phyloP scores from a whole-genome alignment of 2,888 invertebrate genomes.

The Patella depressa region DNA sequence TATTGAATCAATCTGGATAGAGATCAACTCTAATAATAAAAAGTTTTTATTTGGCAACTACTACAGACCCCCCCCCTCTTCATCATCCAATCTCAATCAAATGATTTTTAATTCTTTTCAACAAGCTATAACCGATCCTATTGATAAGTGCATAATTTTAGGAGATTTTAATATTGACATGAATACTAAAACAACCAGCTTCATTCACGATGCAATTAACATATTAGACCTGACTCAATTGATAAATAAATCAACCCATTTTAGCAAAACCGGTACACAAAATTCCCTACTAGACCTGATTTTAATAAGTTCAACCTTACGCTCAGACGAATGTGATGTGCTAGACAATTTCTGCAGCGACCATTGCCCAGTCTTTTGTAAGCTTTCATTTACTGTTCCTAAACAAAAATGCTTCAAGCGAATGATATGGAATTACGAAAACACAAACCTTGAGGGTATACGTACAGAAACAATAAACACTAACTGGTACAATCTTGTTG shows the following conservation, averaged over 20 bases:
- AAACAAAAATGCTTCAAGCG: not conserved
- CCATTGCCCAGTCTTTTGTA: slow-evolving; percentile 2
- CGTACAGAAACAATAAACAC: not conserved
- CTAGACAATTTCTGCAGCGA: not conserved
- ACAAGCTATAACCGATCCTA: not conserved
- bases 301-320: not conserved
- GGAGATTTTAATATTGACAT: slow-evolving; percentile 7
- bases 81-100: not conserved
- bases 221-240: not conserved
- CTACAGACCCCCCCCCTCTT: not conserved
- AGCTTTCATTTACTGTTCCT: not conserved
- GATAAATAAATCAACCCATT: not conserved
- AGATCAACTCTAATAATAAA: not conserved
- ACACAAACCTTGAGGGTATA: not conserved
- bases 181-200: not conserved
- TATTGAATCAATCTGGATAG: not conserved
- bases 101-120: not conserved
- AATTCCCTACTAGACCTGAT: not conserved
- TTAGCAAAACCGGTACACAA: not conserved
- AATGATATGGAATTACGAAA: not conserved
- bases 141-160: not conserved
- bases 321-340: not conserved
- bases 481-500: not conserved
- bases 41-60: not conserved
- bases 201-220: not conserved